These are phyloP conservation scores for Drosophila oshimai DNA, from an alignment of 1,140 invertebrate species.

Conservation along the genomic window DNA sequence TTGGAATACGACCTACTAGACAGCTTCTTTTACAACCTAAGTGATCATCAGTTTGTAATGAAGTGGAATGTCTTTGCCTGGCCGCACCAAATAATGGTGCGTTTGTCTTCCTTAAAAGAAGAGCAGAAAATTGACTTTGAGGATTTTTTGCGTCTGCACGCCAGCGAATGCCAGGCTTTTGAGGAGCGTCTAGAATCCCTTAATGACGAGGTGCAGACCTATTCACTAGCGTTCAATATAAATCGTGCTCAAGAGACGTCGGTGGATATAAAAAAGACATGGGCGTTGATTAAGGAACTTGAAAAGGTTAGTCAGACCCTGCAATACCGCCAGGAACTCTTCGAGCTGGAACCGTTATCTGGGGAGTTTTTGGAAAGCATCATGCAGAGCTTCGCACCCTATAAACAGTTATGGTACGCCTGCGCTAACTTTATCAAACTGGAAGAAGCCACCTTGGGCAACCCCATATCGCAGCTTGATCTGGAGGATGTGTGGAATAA, in stretches of 20 bases:
- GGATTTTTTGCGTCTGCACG: slow-evolving; percentile 67
- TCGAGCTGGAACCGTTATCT: slow-evolving; percentile 72
- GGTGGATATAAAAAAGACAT: slow-evolving; percentile 77
- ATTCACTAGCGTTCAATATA: slow-evolving; percentile 63
- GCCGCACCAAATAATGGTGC: slow-evolving; percentile 70
- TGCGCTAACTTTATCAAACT: slow-evolving; percentile 70
- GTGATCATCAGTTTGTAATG: slow-evolving; percentile 73
- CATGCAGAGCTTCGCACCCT: slow-evolving; percentile 60
- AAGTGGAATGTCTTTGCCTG: slow-evolving; percentile 79
- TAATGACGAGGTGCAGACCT: slow-evolving; percentile 77
- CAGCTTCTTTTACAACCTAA: slow-evolving; percentile 77
- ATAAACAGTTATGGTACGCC: slow-evolving; percentile 66
- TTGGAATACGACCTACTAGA: slow-evolving; percentile 77
- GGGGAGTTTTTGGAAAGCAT: slow-evolving; percentile 63
- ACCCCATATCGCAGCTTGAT: slow-evolving; percentile 65
- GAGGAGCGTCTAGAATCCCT: slow-evolving; percentile 74
- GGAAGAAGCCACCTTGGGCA: slow-evolving; percentile 74
- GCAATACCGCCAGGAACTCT: slow-evolving; percentile 62
- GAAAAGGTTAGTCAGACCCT: slow-evolving; percentile 59
- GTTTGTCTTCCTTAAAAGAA: slow-evolving; percentile 60
- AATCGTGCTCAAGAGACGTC: slow-evolving; percentile 67
- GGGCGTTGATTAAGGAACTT: slow-evolving; percentile 58
- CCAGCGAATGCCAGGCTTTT: slow-evolving; percentile 64
- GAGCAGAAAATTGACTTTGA: slow-evolving; percentile 78
- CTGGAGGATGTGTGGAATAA: slow-evolving; percentile 59